A percentile compares a stretch with the other conserved stretches of the same genome.
Evolutionary conservation across 1,140 invertebrate species (phyloP).

Genomic region (Leptonema lineaticorne): DNA sequence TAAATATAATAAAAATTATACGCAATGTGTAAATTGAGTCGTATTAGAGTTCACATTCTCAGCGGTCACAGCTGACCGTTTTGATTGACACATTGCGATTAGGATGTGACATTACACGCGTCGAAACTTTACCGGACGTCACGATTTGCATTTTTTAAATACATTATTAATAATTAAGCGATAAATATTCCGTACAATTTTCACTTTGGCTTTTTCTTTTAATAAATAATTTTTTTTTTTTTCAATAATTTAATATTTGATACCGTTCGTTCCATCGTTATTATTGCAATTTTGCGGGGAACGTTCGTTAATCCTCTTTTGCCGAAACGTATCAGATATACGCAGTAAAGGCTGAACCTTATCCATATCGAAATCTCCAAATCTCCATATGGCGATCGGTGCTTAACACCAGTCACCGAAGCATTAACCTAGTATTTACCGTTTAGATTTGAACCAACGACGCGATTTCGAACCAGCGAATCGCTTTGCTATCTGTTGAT

Average conservation of each 20-base stretch:
- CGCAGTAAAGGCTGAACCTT: neutral
- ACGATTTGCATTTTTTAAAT: slow-evolving; percentile 7
- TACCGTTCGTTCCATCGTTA: too few relatives aligned
- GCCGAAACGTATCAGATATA: neutral
- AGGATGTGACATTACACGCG: slow-evolving; percentile 30
- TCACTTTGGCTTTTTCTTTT: neutral
- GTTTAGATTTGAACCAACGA: neutral
- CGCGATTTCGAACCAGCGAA: neutral
- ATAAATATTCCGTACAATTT: neutral
- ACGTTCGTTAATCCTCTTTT: neutral
- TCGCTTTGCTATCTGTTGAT: neutral
- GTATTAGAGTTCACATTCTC: neutral
- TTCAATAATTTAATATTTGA: too few relatives aligned
- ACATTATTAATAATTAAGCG: neutral
- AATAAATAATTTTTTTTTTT: neutral
- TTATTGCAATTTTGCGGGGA: too few relatives aligned
- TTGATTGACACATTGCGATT: slow-evolving; percentile 35
- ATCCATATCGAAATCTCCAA: slow-evolving; percentile 14
- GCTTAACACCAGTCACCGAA: neutral
- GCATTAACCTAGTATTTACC: neutral
- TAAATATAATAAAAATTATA: neutral
- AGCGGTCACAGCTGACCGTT: too few relatives aligned
- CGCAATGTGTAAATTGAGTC: neutral
- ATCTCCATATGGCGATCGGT: slow-evolving; percentile 5
- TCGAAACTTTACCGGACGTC: slow-evolving; percentile 22